Conservation (phyloP, 2,888 invertebrate species). For the Phyto melanocephala region DNA sequence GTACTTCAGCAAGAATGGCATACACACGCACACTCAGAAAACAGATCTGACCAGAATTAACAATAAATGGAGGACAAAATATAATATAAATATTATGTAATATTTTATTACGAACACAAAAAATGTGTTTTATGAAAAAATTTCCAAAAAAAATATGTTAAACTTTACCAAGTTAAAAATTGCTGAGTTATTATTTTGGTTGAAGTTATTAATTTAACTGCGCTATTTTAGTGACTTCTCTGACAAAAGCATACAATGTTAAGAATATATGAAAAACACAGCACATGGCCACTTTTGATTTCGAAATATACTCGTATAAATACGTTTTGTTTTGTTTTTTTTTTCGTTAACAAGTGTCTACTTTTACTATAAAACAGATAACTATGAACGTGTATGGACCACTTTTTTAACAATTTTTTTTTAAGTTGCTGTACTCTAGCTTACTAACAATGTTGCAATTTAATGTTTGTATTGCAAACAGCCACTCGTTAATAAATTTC, state of each 20-base stretch:
- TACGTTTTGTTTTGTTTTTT: constrained; percentile 1
- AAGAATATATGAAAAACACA: neutral
- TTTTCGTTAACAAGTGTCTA: constrained; percentile 21
- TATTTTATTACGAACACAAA: too few relatives aligned
- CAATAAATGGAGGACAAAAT: neutral
- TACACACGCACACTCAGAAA: neutral
- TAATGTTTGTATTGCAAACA: constrained; percentile 42
- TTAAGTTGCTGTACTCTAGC: neutral
- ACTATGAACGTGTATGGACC: constrained; percentile 28
- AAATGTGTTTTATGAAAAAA: too few relatives aligned
- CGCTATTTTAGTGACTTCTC: neutral
- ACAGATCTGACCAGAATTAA: neutral
- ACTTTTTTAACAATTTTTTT: constrained; percentile 30
- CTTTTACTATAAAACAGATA: constrained; percentile 35
- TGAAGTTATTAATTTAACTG: neutral
- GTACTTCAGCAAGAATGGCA: constrained; percentile 36
- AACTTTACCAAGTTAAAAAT: too few relatives aligned
- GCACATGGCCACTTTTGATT: constrained; percentile 48
- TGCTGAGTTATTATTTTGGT: too few relatives aligned
- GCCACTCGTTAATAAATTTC: constrained; percentile 32
- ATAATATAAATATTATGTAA: too few relatives aligned
- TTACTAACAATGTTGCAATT: constrained; percentile 43
- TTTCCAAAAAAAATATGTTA: too few relatives aligned
- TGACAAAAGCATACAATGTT: neutral
- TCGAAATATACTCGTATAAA: neutral